Base-by-base conservation (phyloP, 1,140 invertebrate genomes). In the Bombus pyrosoma region DNA sequence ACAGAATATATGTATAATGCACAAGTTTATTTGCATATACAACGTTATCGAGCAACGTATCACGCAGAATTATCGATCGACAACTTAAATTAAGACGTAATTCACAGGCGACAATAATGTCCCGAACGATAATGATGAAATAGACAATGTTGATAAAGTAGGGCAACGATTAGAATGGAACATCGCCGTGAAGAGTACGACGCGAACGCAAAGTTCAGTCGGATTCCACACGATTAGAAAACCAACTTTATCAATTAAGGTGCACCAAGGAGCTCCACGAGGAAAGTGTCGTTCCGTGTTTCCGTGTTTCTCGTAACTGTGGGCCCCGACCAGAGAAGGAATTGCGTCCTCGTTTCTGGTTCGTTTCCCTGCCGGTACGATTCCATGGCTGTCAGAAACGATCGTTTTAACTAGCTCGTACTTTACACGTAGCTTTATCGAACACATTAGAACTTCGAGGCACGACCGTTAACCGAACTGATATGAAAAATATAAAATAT, bases 101-200 rank as follows among this genome's bases (percentile, higher is more conserved):
- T 47, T 64, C 71, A 53, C 12, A 68, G 62, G 73, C 59, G 62
- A 77, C 81, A 53, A 83, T 76, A 83, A 82, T 28, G 41, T 76
- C 41, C 59, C 59, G 37, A 68, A 76, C 18, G 32, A 25, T 59
- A 62, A 13, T n/a, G 68, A 72, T 25, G 32, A 72, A 59, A n/a
- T 47, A 47, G 62, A 8, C 22, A 37, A n/a, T 53, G 62, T 69
- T 41, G 69, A 72, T 15, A 71, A n/a, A 41, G 15, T 32, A 47
- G 28, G 12, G 28, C 71, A 59, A 43, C n/a, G 75, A 25, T 32
- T 43, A 69, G 34, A 81, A 74, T 15, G 69, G 34, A 53, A 39
- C 25, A 72, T 37, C 47, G 32, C 3, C 34, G 28, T 25, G n/a
- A n/a, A n/a, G 37, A 41, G 9, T 43, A 28, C 12, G 28, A 28